phyloP scores from a whole-genome alignment of 92 coral and sea anemone species.

The Epizoanthus illoricatus region DNA sequence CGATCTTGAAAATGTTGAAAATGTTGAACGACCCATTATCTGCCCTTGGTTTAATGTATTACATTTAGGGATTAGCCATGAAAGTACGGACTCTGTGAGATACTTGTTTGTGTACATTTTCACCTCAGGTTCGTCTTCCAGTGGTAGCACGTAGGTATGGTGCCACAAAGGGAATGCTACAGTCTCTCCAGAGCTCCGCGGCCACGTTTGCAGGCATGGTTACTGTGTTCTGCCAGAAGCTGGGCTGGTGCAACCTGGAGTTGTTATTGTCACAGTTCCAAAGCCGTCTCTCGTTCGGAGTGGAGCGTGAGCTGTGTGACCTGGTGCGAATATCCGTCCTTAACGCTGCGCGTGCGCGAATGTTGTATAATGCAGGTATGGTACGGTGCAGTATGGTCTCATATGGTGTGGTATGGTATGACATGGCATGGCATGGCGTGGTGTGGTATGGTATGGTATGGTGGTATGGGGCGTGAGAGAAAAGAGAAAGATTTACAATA shows the following conservation, averaged over 20 bases:
- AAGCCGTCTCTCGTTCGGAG: constrained; percentile 92
- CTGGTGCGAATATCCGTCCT: constrained; percentile 85
- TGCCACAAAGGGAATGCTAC: constrained; percentile 95
- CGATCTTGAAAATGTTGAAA: too few relatives aligned
- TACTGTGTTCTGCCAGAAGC: constrained; percentile 91
- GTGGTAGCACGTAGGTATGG: constrained; percentile 90
- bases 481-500: too few relatives aligned
- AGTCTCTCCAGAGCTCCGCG: constrained; percentile 92
- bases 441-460: too few relatives aligned
- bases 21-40: too few relatives aligned
- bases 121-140: constrained; percentile 59
- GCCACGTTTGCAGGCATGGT: constrained; percentile 99
- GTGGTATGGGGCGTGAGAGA: too few relatives aligned
- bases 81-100: too few relatives aligned
- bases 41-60: too few relatives aligned
- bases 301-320: constrained; percentile 95
- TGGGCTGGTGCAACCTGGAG: constrained; percentile 93
- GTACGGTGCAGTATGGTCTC: too few relatives aligned
- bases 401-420: too few relatives aligned
- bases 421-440: too few relatives aligned
- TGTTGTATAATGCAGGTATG: constrained; percentile 73
- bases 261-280: constrained; percentile 91
- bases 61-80: too few relatives aligned
- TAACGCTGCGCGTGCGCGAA: constrained; percentile 98
- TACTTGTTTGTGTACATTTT: not conserved